These are phyloP conservation scores for Paracentrotus lividus DNA, from an alignment of 53 echinoderm and acorn worm genomes.

Conservation along the genomic window DNA sequence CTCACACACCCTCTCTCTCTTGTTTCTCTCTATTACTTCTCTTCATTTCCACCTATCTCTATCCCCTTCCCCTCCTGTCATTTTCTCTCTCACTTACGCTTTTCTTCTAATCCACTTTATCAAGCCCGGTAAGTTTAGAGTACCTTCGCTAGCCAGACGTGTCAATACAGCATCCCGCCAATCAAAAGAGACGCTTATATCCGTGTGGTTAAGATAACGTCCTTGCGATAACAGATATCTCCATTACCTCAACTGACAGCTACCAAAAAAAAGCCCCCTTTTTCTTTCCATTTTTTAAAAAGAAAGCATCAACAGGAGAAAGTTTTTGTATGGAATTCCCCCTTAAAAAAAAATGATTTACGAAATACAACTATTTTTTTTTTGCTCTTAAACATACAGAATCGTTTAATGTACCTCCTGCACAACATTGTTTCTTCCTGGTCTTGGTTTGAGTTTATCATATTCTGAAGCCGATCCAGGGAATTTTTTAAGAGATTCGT, in stretches of 20 bases:
- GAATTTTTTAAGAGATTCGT: too few species aligned
- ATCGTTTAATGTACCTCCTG: too few species aligned
- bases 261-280: neutral
- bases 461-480: too few species aligned
- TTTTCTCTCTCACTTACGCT: neutral
- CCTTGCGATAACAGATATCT: constrained; percentile 15
- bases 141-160: constrained; percentile 15
- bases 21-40: neutral
- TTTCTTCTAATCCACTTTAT: constrained; percentile 24
- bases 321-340: neutral
- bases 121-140: constrained; percentile 34
- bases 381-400: too few species aligned
- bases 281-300: neutral
- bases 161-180: neutral
- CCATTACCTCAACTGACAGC: constrained; percentile 1
- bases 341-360: too few species aligned
- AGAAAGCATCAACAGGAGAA: neutral
- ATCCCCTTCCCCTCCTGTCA: neutral
- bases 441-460: too few species aligned
- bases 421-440: too few species aligned
- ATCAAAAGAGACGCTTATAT: constrained; percentile 31
- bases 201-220: constrained; percentile 16
- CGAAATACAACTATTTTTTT: too few species aligned
- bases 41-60: neutral
- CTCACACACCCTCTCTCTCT: neutral